Evolutionary conservation across 2,888 invertebrate genomes (phyloP).

Genomic region (Hypena proboscidalis): DNA sequence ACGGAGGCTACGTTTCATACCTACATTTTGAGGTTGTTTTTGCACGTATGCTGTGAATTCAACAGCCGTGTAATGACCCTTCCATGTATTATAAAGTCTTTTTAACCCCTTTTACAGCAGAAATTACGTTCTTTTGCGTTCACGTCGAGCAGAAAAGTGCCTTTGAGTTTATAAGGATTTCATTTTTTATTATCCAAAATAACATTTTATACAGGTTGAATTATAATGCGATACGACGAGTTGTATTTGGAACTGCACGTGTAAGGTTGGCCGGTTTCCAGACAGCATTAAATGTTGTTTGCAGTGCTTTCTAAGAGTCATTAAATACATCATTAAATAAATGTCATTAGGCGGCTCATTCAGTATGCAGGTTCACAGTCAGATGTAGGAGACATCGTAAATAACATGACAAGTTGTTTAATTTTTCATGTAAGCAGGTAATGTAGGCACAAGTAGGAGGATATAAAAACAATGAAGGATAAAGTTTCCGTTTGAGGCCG

Average conservation of each 20-base stretch:
- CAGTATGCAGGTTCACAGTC: conserved; percentile 30
- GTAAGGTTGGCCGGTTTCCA: conserved; percentile 4
- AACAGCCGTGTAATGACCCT: conserved; percentile 77
- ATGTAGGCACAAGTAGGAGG: conserved; percentile 46
- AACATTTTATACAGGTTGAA: conserved; percentile 14
- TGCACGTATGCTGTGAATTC: conserved; percentile 72
- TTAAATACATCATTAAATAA: conserved; percentile 48
- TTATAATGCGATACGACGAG: conserved; percentile 5
- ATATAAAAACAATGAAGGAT: conserved; percentile 57
- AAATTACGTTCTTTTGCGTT: conserved; percentile 72
- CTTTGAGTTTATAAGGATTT: conserved; percentile 59
- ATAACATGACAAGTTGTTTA: conserved; percentile 37
- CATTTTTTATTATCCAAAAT: conserved; percentile 44
- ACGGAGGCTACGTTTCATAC: conserved; percentile 42
- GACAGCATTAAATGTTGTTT: conserved; percentile 28
- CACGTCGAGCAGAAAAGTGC: conserved; percentile 69
- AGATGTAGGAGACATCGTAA: conserved; percentile 40
- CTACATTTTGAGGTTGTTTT: conserved; percentile 63
- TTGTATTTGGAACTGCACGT: neutral
- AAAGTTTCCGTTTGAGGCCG: conserved; percentile 60
- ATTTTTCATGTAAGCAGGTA: conserved; percentile 43
- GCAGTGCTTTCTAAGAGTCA: conserved; percentile 25
- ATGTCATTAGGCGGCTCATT: conserved; percentile 38
- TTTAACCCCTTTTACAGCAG: conserved; percentile 65
- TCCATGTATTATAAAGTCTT: conserved; percentile 75